phyloP scores from a whole-genome alignment of 1,140 invertebrate species.

The Anthonomus grandis region DNA sequence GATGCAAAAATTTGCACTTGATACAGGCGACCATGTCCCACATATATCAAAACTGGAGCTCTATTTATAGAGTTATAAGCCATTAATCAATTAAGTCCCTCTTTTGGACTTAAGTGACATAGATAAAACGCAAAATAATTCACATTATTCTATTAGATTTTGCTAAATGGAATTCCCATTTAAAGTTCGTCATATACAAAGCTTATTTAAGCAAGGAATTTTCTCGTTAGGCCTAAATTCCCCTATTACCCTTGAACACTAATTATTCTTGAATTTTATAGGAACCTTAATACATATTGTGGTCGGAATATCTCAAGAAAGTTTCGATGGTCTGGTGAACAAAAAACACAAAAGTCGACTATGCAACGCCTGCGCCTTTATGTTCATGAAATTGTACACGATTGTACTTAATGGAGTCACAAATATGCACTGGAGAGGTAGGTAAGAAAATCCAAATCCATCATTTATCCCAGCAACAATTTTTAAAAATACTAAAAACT shows the following conservation, averaged over 20 bases:
- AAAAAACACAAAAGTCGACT: conserved; percentile 33
- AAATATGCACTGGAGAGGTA: conserved; percentile 62
- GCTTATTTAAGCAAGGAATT: no score
- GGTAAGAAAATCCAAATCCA: conserved; percentile 61
- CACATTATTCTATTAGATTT: no score
- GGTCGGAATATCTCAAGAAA: conserved; percentile 52
- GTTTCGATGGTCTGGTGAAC: conserved; percentile 56
- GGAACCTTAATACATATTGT: conserved; percentile 42
- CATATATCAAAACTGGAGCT: no score
- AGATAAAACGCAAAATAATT: not conserved
- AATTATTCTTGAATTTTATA: conserved; percentile 8
- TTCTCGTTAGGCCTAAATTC: no score
- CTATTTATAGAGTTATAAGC: no score
- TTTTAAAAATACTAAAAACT: not conserved
- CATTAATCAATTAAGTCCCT: no score
- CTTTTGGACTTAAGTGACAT: not conserved
- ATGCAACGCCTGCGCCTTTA: conserved; percentile 2
- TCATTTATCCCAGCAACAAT: not conserved
- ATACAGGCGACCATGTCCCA: not conserved
- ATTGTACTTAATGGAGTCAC: conserved; percentile 56
- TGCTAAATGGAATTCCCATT: no score
- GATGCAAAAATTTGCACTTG: no score
- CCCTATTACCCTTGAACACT: no score
- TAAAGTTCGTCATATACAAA: no score
- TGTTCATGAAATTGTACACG: conserved; percentile 51